These are phyloP conservation scores for Megathymus violae DNA, from an alignment of 1,140 invertebrate genomes.

Conservation along the genomic window DNA sequence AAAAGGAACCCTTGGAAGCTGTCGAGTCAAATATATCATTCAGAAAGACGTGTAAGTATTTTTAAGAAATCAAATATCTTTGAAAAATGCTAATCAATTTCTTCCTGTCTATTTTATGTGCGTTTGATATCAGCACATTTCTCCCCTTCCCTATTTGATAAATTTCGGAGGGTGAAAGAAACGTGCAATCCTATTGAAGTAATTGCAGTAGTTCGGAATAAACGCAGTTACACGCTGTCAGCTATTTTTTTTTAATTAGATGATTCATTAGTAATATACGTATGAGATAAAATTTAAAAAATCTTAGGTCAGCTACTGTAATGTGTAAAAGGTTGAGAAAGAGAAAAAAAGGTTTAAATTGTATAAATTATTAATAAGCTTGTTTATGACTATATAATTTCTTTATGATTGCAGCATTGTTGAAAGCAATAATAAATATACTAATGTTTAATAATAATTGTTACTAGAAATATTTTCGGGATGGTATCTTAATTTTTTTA, in stretches of 20 bases:
- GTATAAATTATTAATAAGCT: no score
- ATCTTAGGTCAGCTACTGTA: no score
- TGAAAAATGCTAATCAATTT: slow-evolving; percentile 22
- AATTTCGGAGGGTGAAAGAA: slow-evolving; percentile 62
- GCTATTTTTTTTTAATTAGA: slow-evolving; percentile 4
- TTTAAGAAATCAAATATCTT: slow-evolving; percentile 18
- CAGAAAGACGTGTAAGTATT: neutral
- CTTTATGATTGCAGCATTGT: no score
- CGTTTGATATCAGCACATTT: slow-evolving; percentile 63
- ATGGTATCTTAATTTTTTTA: no score
- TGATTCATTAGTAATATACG: neutral
- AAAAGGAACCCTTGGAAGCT: no score
- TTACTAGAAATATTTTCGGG: no score
- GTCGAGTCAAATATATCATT: neutral
- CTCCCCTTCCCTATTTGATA: slow-evolving; percentile 54
- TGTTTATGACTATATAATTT: no score
- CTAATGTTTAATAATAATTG: no score
- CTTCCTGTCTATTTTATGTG: slow-evolving; percentile 42
- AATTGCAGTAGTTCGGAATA: slow-evolving; percentile 52
- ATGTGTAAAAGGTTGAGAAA: no score
- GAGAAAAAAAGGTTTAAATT: no score
- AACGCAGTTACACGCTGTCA: slow-evolving; percentile 5
- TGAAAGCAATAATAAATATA: no score
- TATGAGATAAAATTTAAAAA: no score
- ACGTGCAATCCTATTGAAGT: slow-evolving; percentile 60